Percentiles rank a stretch among this genome's conserved stretches.
These are phyloP conservation scores for Malurus splendens DNA, from an alignment of 2,797 vertebrate species.

Conservation along the genomic window DNA sequence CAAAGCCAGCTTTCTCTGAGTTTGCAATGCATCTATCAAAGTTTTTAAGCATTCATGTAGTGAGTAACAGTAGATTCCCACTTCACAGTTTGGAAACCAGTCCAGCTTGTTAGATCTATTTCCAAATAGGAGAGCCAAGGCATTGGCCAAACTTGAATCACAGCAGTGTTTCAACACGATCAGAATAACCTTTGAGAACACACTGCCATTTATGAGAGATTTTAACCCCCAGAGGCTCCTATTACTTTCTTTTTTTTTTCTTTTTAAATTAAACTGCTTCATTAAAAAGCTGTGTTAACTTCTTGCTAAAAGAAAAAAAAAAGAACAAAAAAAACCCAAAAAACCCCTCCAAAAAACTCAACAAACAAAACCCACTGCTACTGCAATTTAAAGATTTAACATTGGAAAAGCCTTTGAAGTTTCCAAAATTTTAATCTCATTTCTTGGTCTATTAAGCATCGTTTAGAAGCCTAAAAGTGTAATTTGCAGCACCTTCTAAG, in stretches of 20 bases:
- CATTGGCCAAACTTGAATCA: slow-evolving; percentile 10
- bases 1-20: slow-evolving; percentile 41
- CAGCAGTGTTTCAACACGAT: slow-evolving; percentile 12
- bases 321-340: background rate
- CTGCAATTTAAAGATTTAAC: background rate
- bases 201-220: background rate
- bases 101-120: background rate
- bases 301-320: background rate
- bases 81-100: background rate
- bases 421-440: background rate
- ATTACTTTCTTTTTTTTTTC: background rate
- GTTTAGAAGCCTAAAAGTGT: background rate
- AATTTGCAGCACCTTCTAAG: background rate
- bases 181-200: slow-evolving; percentile 13
- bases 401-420: background rate
- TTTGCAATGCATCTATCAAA: background rate
- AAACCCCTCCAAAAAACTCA: background rate
- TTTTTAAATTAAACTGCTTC: background rate
- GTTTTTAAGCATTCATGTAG: background rate
- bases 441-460: background rate
- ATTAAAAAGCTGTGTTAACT: background rate
- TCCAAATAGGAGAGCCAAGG: background rate
- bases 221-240: background rate
- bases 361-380: background rate
- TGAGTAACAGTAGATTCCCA: slow-evolving; percentile 6